Conservation (phyloP, 2,113 vertebrate genomes). For the Saguinus midas region DNA sequence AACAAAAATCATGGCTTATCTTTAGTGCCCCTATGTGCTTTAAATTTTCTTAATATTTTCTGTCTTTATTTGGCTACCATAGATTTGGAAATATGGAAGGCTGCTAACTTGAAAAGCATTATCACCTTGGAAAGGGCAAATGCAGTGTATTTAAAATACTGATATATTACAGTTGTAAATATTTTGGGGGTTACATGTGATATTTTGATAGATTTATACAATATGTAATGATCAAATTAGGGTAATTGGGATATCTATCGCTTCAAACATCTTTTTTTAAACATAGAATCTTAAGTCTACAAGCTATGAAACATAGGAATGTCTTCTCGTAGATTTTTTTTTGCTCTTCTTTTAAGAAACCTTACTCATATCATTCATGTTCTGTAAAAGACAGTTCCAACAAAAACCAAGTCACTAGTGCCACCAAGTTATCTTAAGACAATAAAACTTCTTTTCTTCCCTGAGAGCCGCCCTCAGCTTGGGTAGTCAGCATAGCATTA, state of each 20-base stretch:
- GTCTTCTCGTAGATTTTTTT: not conserved
- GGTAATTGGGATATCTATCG: not conserved
- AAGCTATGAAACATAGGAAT: not conserved
- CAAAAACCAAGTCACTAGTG: not conserved
- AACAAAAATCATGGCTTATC: not conserved
- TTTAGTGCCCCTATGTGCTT: not conserved
- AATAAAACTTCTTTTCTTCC: not conserved
- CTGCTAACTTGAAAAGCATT: not conserved
- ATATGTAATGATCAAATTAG: not conserved
- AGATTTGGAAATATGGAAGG: not conserved
- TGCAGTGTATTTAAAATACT: not conserved
- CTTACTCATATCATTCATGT: not conserved
- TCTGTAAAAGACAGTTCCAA: not conserved
- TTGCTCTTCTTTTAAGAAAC: constrained; percentile 10
- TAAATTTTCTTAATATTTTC: not conserved
- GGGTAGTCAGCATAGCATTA: not conserved
- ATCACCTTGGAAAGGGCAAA: not conserved
- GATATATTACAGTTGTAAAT: not conserved
- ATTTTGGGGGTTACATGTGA: not conserved
- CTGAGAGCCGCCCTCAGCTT: not conserved
- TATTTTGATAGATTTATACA: not conserved
- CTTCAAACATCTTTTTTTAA: not conserved
- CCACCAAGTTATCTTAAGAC: not conserved
- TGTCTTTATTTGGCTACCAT: not conserved
- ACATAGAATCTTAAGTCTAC: not conserved